Percentiles rank a stretch among this genome's conserved stretches.
phyloP scores from a whole-genome alignment of 2,797 vertebrate genomes.

The Onychomys leucogaster region DNA sequence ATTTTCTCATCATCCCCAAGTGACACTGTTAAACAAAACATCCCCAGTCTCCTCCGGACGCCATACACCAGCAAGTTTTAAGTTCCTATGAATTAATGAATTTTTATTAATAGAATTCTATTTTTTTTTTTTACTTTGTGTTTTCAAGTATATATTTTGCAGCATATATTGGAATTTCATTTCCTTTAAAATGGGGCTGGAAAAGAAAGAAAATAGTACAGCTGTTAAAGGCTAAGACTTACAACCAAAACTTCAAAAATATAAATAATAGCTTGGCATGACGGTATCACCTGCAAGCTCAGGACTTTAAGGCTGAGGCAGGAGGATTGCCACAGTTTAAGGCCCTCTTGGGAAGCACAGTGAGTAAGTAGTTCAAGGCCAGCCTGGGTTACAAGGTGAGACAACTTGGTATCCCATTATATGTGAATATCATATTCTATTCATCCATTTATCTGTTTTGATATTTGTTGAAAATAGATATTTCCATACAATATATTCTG shows the following conservation, averaged over 20 bases:
- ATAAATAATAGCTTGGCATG: neutral
- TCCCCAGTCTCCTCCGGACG: neutral
- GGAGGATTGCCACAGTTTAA: neutral
- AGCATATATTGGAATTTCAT: neutral
- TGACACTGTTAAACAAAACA: neutral
- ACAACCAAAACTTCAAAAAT: neutral
- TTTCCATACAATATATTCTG: too few relatives aligned
- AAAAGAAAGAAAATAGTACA: neutral
- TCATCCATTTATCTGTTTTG: neutral
- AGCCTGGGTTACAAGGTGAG: neutral
- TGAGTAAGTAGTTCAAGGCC: neutral
- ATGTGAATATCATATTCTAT: neutral
- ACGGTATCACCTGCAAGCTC: neutral
- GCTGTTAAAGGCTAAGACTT: neutral
- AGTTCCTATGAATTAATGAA: neutral
- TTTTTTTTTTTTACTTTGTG: neutral
- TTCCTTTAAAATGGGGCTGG: neutral
- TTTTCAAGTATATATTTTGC: neutral
- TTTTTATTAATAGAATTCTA: neutral
- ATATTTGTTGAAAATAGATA: neutral
- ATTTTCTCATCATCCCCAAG: neutral
- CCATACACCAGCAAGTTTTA: neutral
- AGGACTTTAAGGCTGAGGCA: neutral
- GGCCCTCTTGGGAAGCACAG: neutral
- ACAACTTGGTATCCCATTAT: neutral